These are phyloP conservation scores for Smutsia temminckii DNA, from an alignment of 2,797 vertebrate genomes.

Conservation along the genomic window DNA sequence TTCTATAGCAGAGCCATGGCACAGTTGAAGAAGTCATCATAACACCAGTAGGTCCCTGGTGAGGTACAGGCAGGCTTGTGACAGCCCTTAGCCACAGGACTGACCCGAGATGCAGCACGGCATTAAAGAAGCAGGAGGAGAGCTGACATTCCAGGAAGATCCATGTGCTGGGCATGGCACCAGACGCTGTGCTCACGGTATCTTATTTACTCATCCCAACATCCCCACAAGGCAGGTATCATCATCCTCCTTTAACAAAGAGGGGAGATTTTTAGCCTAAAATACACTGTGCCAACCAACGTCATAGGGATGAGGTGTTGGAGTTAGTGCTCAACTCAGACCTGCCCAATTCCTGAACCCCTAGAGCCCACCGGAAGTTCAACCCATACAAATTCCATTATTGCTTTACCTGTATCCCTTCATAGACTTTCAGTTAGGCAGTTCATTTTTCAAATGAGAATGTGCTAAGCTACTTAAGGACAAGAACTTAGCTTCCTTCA, in stretches of 20 bases:
- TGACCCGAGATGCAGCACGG: too few relatives aligned
- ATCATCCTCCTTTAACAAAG: background rate
- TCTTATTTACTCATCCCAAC: background rate
- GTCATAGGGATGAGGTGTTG: background rate
- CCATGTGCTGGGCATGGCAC: background rate
- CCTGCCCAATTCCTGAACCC: background rate
- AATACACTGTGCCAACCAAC: background rate
- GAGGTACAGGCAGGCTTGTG: background rate
- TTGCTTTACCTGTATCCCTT: background rate
- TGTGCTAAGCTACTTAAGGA: background rate
- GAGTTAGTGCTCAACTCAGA: background rate
- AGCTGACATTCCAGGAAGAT: background rate
- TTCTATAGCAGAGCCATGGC: background rate
- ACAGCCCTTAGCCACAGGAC: background rate
- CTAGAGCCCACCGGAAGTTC: background rate
- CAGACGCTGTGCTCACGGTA: rapidly evolving
- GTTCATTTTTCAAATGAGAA: background rate
- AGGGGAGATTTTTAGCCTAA: background rate
- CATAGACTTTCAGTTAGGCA: background rate
- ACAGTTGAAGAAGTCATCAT: background rate
- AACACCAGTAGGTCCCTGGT: background rate
- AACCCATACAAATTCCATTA: background rate
- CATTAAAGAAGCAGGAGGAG: background rate
- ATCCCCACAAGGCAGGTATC: background rate
- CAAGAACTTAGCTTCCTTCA: background rate